A percentile compares a stretch with the other conserved stretches of the same genome.
Evolutionary conservation across 2,888 invertebrate genomes (phyloP).

Genomic region (Catotricha subobsoleta): DNA sequence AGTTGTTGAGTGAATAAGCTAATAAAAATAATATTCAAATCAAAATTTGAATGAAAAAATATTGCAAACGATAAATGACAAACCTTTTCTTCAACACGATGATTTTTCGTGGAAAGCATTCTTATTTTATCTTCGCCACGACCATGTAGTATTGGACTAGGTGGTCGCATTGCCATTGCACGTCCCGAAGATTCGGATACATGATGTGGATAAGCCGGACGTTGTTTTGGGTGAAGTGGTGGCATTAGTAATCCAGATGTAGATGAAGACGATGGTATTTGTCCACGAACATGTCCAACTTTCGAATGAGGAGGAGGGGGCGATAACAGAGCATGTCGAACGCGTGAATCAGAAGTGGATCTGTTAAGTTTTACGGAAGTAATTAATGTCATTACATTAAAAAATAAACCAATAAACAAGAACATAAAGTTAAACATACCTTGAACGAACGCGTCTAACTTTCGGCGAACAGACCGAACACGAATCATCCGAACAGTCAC

Average conservation of each 20-base stretch:
- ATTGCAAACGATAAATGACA: neutral
- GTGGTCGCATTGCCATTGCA: conserved; percentile 20
- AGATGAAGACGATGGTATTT: neutral
- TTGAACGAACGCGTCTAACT: conserved; percentile 25
- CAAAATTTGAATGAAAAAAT: neutral
- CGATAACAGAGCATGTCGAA: neutral
- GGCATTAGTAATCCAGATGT: conserved; percentile 32
- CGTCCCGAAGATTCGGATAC: neutral
- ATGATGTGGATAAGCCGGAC: conserved; percentile 17
- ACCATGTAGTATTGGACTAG: conserved; percentile 17
- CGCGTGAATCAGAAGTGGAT: conserved; percentile 2
- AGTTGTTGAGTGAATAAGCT: too few species aligned
- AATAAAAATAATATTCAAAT: neutral
- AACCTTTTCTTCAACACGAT: conserved; percentile 22
- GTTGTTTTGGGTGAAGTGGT: neutral
- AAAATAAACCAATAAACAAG: too few species aligned
- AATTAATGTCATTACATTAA: too few species aligned
- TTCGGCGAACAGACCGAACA: conserved; percentile 66
- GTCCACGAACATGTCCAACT: neutral
- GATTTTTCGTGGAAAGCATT: conserved; percentile 10
- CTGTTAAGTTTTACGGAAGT: too few species aligned
- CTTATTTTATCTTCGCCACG: conserved; percentile 21
- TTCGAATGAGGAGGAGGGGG: neutral
- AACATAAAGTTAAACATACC: conserved; percentile 22
- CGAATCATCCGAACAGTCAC: conserved; percentile 68